These are phyloP conservation scores for Sciurus carolinensis DNA, from an alignment of 2,797 vertebrate genomes.

Conservation along the genomic window DNA sequence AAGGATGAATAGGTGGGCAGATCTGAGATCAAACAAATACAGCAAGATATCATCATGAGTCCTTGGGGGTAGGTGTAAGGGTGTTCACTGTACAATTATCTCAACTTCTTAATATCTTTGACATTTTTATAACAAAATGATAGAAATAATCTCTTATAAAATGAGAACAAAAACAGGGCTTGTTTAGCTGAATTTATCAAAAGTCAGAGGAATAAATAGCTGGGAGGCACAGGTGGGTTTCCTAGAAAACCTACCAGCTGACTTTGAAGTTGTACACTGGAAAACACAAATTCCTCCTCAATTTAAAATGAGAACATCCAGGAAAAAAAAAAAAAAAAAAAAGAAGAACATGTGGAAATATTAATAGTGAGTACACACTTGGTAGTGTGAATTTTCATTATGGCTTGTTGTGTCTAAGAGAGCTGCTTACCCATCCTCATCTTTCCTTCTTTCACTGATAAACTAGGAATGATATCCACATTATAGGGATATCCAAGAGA, in stretches of 20 bases:
- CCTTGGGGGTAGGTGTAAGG: background rate
- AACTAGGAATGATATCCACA: background rate
- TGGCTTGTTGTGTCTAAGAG: background rate
- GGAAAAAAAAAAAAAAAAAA: no score
- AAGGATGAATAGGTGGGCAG: no score
- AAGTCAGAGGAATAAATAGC: background rate
- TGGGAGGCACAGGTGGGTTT: background rate
- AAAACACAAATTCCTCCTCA: background rate
- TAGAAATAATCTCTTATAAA: background rate
- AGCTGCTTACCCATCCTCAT: background rate
- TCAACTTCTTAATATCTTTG: background rate
- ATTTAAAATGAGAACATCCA: background rate
- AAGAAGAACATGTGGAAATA: no score
- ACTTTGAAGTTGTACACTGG: background rate
- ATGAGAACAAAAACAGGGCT: background rate
- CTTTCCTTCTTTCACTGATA: no score
- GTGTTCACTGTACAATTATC: background rate
- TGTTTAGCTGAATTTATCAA: background rate
- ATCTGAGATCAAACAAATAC: background rate
- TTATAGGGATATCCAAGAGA: no score
- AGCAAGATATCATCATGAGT: background rate
- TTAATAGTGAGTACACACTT: background rate
- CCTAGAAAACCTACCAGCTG: background rate
- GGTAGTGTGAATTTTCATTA: background rate
- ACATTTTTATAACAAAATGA: background rate